Percentiles rank a stretch among this genome's conserved stretches.
Conservation (phyloP, 2,888 invertebrate genomes). For the Amblyteles armatorius region DNA sequence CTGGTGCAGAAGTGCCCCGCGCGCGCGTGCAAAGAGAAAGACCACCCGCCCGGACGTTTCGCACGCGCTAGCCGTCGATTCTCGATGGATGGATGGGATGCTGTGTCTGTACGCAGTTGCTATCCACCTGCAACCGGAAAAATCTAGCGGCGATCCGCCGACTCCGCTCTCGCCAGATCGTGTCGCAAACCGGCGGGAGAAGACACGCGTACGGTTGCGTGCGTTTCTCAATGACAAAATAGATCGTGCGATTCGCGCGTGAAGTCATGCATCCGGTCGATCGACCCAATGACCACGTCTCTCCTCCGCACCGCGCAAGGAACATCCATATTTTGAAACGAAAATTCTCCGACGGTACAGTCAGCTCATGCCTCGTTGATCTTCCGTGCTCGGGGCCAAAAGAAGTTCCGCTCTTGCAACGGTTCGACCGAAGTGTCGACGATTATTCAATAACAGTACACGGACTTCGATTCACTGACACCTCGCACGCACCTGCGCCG, state of each 20-base stretch:
- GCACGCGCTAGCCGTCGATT: slow-evolving; percentile 58
- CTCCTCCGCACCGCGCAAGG: no score
- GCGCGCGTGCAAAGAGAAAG: slow-evolving; percentile 27
- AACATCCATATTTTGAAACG: background rate
- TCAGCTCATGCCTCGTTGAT: background rate
- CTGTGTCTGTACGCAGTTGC: slow-evolving; percentile 17
- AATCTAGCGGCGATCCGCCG: slow-evolving; percentile 32
- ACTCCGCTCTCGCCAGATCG: background rate
- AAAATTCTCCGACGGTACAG: background rate
- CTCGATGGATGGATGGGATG: slow-evolving; percentile 55
- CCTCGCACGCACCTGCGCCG: slow-evolving; percentile 13
- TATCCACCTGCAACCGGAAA: slow-evolving; percentile 22
- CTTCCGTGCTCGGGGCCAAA: background rate
- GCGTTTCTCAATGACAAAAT: background rate
- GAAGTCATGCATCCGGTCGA: background rate
- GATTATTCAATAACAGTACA: slow-evolving; percentile 12
- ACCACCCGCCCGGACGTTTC: slow-evolving; percentile 59
- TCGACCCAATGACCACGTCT: background rate
- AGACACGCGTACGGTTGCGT: background rate
- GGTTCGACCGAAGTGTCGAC: background rate
- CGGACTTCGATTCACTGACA: slow-evolving; percentile 4
- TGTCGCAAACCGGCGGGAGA: background rate
- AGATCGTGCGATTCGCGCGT: background rate
- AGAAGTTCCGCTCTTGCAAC: slow-evolving; percentile 2
- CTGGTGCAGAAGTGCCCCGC: slow-evolving; percentile 37